Evolutionary conservation across 2,797 vertebrate genomes (phyloP), one percentile per base, ranked within the genome.

Genomic region (Phrynocephalus forsythii): DNA sequence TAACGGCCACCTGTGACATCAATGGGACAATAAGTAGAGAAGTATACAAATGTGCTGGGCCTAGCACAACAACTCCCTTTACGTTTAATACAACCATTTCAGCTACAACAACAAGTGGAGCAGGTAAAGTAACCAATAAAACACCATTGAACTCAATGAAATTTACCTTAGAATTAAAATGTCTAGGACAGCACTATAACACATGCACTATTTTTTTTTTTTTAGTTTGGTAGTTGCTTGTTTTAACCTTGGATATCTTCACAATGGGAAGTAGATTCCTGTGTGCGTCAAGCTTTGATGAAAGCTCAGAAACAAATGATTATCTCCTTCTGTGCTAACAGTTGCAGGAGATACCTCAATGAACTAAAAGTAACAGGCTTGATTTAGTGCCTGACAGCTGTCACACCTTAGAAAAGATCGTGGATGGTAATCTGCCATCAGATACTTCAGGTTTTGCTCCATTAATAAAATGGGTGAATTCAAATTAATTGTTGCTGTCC

Each of bases 11-110:
- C 11, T 97, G 97, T 0, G 93, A 92, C 1, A 28, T 90, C 22
- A 96, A 97, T 0, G 94, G 96, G 4, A 96, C 95, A 15, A 94
- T 97, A n/a, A 8, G 22, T 48, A 95, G 96, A 86, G 84, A 1
- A 1, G 24, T 91, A 2, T 82, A 84, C 52, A 88, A 69, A 10
- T 97, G 97, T 60, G 89, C 71, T 0, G 56, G 86, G n/a, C n/a
- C 3, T 6, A 56, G 18, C 0, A 1, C 93, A 63, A 88, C 82
- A 3, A 82, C 44, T 0, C 90, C 95, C 0, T 95, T 96, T 83
- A 68, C 3, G 69, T 96, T 95, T 88, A 93, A 94, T 79, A 92
- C 92, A 38, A 84, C 92, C 33, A 84, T 33, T 20, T 76, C 72
- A 6, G 56, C 81, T 0, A 72, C 72, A 86, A 16, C 63, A 68